phyloP scores from a whole-genome alignment of 2,113 vertebrate genomes.

The western clawed frog (Xenopus tropicalis) region DNA sequence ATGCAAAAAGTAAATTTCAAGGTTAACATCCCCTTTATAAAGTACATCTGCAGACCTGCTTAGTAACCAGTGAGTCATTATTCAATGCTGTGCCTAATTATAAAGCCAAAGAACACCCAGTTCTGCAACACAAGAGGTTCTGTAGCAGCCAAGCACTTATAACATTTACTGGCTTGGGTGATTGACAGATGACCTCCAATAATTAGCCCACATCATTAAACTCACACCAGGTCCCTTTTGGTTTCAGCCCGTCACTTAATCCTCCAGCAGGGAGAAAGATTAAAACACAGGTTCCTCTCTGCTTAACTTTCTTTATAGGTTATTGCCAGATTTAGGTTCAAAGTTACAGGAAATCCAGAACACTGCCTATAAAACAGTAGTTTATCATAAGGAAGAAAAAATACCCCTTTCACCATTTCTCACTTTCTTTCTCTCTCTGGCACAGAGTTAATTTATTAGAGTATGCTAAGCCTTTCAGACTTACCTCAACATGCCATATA shows the following conservation, averaged over 20 bases:
- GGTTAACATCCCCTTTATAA: too few species aligned
- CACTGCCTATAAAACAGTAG: neutral
- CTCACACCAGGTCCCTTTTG: neutral
- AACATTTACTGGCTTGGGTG: neutral
- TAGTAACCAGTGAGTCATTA: too few species aligned
- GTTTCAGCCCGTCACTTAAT: neutral
- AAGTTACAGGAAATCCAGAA: slow-evolving; percentile 5
- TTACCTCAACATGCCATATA: neutral
- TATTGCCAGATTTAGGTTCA: slow-evolving; percentile 5
- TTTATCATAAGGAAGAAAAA: neutral
- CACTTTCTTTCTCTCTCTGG: too few species aligned
- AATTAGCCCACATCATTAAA: slow-evolving; percentile 1
- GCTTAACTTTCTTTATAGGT: neutral
- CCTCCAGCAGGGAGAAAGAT: neutral
- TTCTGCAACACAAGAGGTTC: neutral
- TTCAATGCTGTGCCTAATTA: too few species aligned
- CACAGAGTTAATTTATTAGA: neutral
- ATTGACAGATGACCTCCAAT: neutral
- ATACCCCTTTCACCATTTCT: neutral
- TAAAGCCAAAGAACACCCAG: too few species aligned
- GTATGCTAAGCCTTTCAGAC: neutral
- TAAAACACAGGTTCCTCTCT: neutral
- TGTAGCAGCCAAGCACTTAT: neutral
- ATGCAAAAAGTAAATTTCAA: too few species aligned
- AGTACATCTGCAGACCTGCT: too few species aligned